Conservation (phyloP, 1,140 invertebrate species). For the Elysia chlorotica region DNA sequence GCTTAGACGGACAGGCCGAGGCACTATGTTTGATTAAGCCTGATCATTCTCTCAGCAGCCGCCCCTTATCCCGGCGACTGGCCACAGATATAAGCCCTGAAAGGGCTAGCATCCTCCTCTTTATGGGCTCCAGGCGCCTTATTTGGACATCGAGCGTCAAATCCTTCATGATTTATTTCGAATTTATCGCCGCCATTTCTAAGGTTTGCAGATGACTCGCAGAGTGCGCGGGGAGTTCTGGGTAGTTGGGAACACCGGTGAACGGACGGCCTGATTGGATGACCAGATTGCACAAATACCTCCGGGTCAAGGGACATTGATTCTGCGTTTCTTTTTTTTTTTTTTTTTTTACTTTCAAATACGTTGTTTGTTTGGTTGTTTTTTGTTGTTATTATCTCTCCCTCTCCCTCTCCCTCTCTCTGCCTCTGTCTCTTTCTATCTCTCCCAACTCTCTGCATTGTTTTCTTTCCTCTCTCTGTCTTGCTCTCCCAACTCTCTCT, state of each 20-base stretch:
- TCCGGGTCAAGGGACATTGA: not conserved
- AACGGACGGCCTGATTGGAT: not conserved
- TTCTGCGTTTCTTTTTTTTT: too few relatives aligned
- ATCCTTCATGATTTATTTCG: not conserved
- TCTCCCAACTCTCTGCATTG: not conserved
- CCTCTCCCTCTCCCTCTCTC: not conserved
- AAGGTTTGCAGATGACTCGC: not conserved
- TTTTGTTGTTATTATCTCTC: constrained; percentile 6
- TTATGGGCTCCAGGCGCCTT: not conserved
- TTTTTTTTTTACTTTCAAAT: not conserved
- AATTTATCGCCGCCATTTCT: not conserved
- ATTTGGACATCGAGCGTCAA: not conserved
- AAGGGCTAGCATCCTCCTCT: not conserved
- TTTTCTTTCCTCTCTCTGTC: not conserved
- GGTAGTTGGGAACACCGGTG: not conserved
- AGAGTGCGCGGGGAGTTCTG: too few relatives aligned
- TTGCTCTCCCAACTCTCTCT: not conserved
- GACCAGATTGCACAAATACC: not conserved
- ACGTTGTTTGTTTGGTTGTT: not conserved
- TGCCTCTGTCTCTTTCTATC: not conserved
- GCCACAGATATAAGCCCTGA: not conserved
- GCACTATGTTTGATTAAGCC: constrained; percentile 2
- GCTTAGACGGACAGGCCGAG: too few relatives aligned
- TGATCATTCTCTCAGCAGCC: not conserved
- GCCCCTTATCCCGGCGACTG: not conserved